These are phyloP conservation scores for Drosophila athabasca DNA, from an alignment of 1,140 invertebrate genomes.

Conservation along the genomic window DNA sequence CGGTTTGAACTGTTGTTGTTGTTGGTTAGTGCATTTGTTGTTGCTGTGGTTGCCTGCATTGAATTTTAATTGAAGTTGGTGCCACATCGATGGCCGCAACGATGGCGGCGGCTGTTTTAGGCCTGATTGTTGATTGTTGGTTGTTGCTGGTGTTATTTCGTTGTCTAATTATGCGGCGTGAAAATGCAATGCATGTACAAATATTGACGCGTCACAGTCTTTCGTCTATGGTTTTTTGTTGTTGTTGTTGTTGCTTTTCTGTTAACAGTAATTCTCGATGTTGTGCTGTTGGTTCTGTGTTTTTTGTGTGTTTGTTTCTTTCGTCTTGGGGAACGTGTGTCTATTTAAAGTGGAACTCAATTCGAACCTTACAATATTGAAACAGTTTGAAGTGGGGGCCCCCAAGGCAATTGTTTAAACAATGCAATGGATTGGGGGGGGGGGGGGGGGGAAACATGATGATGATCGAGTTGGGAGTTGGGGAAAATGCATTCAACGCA, in stretches of 20 bases:
- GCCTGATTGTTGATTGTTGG: background rate
- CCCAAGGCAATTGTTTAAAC: slow-evolving; percentile 61
- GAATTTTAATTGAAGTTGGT: slow-evolving; percentile 62
- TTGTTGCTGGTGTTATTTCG: slow-evolving; percentile 18
- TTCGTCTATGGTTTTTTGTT: slow-evolving; percentile 23
- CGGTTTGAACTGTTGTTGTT: slow-evolving; percentile 7
- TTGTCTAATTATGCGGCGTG: slow-evolving; percentile 76
- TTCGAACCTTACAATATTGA: slow-evolving; percentile 38
- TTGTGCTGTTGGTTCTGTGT: slow-evolving; percentile 1
- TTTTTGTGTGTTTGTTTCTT: background rate
- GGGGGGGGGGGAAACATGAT: background rate
- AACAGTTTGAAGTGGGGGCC: slow-evolving; percentile 36
- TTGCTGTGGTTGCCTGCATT: slow-evolving; percentile 24
- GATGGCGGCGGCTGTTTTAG: background rate
- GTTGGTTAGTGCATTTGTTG: slow-evolving; percentile 25
- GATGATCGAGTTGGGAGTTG: slow-evolving; percentile 12
- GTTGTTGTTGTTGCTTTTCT: slow-evolving; percentile 33
- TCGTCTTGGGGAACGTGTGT: slow-evolving; percentile 49
- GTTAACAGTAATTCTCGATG: slow-evolving; percentile 48
- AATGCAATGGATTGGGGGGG: slow-evolving; percentile 1
- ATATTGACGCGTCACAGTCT: slow-evolving; percentile 62
- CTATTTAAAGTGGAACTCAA: slow-evolving; percentile 70
- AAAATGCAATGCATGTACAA: slow-evolving; percentile 78
- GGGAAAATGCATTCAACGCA: background rate
- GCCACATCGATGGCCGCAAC: slow-evolving; percentile 7